Evolutionary conservation across 2,888 invertebrate genomes (phyloP), one percentile per base, ranked within the genome.

Genomic region (Sisyra nigra): DNA sequence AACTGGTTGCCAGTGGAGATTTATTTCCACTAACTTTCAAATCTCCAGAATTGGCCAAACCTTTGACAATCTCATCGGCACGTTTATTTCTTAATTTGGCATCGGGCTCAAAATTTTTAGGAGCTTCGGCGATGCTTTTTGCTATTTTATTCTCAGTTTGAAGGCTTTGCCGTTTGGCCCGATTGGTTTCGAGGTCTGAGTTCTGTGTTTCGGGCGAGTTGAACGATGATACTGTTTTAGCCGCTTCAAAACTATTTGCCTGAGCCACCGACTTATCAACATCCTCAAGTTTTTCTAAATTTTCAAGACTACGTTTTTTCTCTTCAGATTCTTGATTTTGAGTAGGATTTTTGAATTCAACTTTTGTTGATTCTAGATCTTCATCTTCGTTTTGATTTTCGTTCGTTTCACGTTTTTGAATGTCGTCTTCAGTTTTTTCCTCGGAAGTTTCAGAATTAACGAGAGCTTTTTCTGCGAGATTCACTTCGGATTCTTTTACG

Each of bases 11-110:
- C 13, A 53, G 44, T 7, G 54, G 54, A 2, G 53, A 54, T 45
- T 54, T 54, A 42, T 55, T 55, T 2, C 55, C 55, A 43, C 53
- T 53, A 9, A 55, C 53, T 3, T 54, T 54, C 42, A 54, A 44
- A 42, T 55, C 55, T 1, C 54, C 54, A 5, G 54, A 54, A n/a
- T 47, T 47, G 44, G 53, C 53, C 29, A 55, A 44, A 8, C 53
- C 52, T 42, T 53, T 53, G 47, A 55, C 51, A 15, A 32, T 47
- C 3, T 48, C 50, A 10, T 45, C 42, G 3, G 15, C 13, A 18
- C 39, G 39, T 39, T 39, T 39, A 10, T 39, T 39, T 17, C 39
- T 34, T 34, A 34, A 34, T 34, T 34, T 34, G n/a, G 2, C 14
- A 14, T 34, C 34, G 8, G 34, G 14, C n/a, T 34, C 19, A 18